These are phyloP conservation scores for Pristionchus maxplancki DNA, from an alignment of 2,888 invertebrate species.

Conservation along the genomic window DNA sequence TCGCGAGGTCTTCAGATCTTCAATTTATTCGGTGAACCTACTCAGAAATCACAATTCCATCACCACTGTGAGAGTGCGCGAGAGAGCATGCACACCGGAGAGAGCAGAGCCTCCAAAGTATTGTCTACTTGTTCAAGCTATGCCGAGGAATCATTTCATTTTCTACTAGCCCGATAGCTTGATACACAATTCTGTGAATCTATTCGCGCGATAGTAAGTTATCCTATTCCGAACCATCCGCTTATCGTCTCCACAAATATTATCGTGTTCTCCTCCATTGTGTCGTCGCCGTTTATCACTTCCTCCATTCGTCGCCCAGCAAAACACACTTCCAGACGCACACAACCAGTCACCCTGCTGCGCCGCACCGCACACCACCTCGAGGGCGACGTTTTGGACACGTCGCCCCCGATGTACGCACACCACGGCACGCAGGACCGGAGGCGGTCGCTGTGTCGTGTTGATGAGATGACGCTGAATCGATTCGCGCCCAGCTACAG, in stretches of 20 bases:
- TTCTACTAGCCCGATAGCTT: too few species aligned
- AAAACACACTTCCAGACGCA: neutral
- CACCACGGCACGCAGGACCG: neutral
- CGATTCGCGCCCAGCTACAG: slow-evolving; percentile 42
- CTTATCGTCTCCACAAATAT: neutral
- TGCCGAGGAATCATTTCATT: too few species aligned
- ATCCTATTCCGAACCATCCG: neutral
- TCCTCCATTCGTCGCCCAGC: slow-evolving; percentile 19
- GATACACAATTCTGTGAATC: too few species aligned
- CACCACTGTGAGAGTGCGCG: too few species aligned
- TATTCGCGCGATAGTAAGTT: too few species aligned
- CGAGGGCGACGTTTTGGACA: slow-evolving; percentile 42
- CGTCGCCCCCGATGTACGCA: slow-evolving; percentile 44
- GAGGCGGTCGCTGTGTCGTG: slow-evolving; percentile 18
- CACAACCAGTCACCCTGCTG: slow-evolving; percentile 1
- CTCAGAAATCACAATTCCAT: too few species aligned
- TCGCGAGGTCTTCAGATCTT: neutral
- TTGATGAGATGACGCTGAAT: slow-evolving; percentile 45
- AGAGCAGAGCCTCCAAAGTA: too few species aligned
- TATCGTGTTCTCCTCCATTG: neutral
- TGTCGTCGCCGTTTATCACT: neutral
- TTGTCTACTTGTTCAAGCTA: too few species aligned
- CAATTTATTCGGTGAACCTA: too few species aligned
- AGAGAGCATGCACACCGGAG: too few species aligned
- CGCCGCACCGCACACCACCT: slow-evolving; percentile 21